phyloP scores from a whole-genome alignment of 2,888 invertebrate species.

The Cryptocheilus praepositus region DNA sequence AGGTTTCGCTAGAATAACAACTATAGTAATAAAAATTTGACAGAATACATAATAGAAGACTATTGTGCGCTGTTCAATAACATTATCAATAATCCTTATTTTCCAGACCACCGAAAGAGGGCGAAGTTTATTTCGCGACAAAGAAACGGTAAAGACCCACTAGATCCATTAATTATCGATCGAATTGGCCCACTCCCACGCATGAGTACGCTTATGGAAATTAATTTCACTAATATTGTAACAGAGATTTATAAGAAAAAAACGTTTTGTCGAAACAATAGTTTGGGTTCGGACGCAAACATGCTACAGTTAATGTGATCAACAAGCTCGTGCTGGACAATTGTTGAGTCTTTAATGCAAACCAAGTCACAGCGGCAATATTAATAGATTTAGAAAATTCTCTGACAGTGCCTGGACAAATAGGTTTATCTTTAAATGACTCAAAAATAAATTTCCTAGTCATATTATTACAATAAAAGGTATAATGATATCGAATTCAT shows the following conservation, averaged over 20 bases:
- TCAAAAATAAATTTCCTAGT: constrained; percentile 1
- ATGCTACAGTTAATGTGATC: constrained; percentile 2
- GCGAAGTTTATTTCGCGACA: neutral
- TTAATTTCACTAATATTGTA: constrained; percentile 18
- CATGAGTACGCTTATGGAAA: constrained; percentile 17
- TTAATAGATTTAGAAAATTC: constrained; percentile 16
- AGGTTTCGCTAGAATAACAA: neutral
- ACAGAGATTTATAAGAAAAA: neutral
- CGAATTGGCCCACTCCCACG: neutral
- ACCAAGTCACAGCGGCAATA: neutral
- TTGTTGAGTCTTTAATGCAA: neutral
- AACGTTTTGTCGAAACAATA: constrained; percentile 14
- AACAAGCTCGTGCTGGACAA: constrained; percentile 15
- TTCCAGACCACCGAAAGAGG: neutral
- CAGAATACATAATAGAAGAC: neutral
- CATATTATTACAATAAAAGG: neutral
- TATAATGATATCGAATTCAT: constrained; percentile 24
- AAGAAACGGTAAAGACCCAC: neutral
- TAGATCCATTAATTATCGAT: neutral
- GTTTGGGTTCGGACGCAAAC: constrained; percentile 19
- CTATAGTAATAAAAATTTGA: neutral
- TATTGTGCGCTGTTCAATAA: neutral
- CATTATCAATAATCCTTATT: neutral
- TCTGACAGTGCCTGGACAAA: constrained; percentile 8
- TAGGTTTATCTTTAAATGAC: neutral